A percentile compares a stretch with the other conserved stretches of the same genome.
Evolutionary conservation across 2,113 vertebrate genomes (phyloP).

Genomic region (Caranx ignobilis): DNA sequence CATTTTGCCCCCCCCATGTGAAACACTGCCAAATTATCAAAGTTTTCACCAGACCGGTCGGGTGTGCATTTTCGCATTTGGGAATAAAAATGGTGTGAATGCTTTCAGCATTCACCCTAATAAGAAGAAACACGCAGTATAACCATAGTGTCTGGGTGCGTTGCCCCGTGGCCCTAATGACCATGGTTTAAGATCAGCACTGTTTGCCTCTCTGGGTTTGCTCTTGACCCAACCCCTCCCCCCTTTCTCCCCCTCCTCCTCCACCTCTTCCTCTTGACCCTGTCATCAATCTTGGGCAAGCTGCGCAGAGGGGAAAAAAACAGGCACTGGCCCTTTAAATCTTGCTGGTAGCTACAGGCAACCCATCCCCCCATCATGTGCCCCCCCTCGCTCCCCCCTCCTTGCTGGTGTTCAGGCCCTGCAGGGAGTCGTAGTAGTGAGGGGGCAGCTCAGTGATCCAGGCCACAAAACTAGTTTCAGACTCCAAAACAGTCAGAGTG

Average conservation of each 20-base stretch:
- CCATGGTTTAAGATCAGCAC: background rate
- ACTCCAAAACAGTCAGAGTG: no score
- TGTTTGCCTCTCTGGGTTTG: background rate
- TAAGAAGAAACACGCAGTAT: no score
- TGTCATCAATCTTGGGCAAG: constrained; percentile 51
- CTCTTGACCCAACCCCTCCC: constrained; percentile 4
- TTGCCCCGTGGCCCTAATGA: background rate
- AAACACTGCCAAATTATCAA: no score
- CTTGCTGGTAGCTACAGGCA: background rate
- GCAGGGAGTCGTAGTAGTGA: constrained; percentile 6
- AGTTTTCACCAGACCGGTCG: no score
- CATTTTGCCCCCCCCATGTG: no score
- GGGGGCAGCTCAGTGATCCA: background rate
- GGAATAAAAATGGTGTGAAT: no score
- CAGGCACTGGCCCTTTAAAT: constrained; percentile 47
- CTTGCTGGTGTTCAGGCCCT: constrained; percentile 20
- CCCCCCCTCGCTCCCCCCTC: background rate
- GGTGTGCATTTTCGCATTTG: no score
- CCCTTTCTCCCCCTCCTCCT: background rate
- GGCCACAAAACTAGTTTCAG: background rate
- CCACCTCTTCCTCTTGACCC: constrained; percentile 31
- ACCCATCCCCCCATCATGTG: constrained; percentile 26
- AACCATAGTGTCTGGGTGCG: no score
- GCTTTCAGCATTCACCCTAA: no score
- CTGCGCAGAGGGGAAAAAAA: background rate